A percentile compares a stretch with the other conserved stretches of the same genome.
These are phyloP conservation scores for Brachypteracias leptosomus DNA, from an alignment of 2,113 vertebrate species.

Conservation along the genomic window DNA sequence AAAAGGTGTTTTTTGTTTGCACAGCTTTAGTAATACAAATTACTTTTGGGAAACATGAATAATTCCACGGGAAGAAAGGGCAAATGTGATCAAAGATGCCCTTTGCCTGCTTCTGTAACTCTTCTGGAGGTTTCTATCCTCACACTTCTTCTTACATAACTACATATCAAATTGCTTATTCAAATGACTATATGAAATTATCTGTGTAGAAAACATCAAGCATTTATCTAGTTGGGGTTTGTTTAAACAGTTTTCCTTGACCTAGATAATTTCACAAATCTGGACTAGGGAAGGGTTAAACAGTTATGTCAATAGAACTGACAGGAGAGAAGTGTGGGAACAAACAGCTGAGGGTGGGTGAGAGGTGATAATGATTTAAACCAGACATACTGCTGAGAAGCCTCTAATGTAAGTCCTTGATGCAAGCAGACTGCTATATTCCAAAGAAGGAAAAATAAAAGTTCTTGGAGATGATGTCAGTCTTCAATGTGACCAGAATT, in stretches of 20 bases:
- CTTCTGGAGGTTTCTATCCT: background rate
- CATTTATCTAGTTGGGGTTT: background rate
- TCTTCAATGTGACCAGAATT: background rate
- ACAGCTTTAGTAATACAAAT: background rate
- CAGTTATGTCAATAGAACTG: background rate
- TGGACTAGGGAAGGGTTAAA: background rate
- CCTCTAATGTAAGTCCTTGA: background rate
- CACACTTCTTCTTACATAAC: background rate
- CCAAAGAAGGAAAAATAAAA: background rate
- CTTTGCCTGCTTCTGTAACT: background rate
- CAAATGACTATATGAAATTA: background rate
- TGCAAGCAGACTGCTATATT: background rate
- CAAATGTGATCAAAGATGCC: background rate
- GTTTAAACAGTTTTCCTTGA: background rate
- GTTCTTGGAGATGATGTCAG: background rate
- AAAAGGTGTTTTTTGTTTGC: background rate
- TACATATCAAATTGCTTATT: background rate
- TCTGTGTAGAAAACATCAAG: background rate
- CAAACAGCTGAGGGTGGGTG: background rate
- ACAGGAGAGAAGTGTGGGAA: background rate
- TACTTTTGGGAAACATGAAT: background rate
- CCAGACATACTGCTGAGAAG: background rate
- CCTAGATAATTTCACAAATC: background rate
- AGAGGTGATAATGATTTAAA: slow-evolving; percentile 1
- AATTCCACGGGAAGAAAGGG: background rate